These are phyloP conservation scores for Micrasema minimum DNA, from an alignment of 1,140 invertebrate species.

Conservation along the genomic window DNA sequence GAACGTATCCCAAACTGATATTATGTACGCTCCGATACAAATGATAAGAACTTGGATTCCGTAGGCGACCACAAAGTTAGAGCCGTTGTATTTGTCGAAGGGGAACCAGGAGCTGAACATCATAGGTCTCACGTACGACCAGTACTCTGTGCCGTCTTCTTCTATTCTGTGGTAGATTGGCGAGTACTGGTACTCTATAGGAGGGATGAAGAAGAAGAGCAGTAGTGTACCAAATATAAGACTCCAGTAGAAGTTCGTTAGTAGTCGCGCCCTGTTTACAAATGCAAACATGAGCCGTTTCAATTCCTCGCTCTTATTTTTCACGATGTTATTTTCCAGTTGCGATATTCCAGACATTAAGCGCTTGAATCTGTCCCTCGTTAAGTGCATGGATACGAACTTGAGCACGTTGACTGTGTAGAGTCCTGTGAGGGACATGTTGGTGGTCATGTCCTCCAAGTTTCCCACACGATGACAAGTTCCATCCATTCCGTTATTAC, in stretches of 20 bases:
- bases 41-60: slow-evolving; percentile 47
- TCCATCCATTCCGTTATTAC: slow-evolving; percentile 50
- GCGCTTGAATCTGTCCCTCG: slow-evolving; percentile 35
- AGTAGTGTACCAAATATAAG: slow-evolving; percentile 44
- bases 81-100: slow-evolving; percentile 47
- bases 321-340: slow-evolving; percentile 46
- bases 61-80: slow-evolving; percentile 47
- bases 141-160: slow-evolving; percentile 49
- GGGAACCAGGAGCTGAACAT: slow-evolving; percentile 55
- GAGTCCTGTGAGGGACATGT: slow-evolving; percentile 50
- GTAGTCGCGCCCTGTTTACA: slow-evolving; percentile 30
- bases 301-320: slow-evolving; percentile 29
- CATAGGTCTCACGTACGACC: slow-evolving; percentile 46
- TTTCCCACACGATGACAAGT: slow-evolving; percentile 47
- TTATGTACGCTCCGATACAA: slow-evolving; percentile 46
- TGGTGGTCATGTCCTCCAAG: slow-evolving; percentile 52
- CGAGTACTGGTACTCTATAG: slow-evolving; percentile 47
- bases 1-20: slow-evolving; percentile 50
- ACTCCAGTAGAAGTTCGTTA: slow-evolving; percentile 46
- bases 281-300: slow-evolving; percentile 39
- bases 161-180: slow-evolving; percentile 42
- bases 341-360: slow-evolving; percentile 39
- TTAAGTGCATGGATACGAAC: slow-evolving; percentile 43
- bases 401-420: slow-evolving; percentile 49
- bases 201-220: slow-evolving; percentile 48